Evolutionary conservation across 1,140 invertebrate genomes (phyloP), one percentile per base, ranked within the genome.

Genomic region (Drosophila fuyamai): DNA sequence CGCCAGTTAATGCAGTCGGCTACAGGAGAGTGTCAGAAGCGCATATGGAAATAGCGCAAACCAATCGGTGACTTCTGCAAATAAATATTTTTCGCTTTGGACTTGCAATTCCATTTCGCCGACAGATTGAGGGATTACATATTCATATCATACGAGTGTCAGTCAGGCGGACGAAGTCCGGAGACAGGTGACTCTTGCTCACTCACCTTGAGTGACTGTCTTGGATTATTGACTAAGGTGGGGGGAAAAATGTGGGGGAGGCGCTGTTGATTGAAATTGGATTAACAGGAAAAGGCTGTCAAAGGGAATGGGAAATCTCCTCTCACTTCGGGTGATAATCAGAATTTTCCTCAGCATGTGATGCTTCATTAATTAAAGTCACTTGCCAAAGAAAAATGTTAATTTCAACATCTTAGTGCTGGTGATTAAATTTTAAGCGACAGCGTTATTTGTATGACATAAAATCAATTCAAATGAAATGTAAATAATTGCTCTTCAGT

Each of bases 121-220:
- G 36, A 58, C 53, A 48, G 27, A 71, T 72, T 48, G 60, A 51
- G 16, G 18, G 46, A 79, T 84, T 84, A 66, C 38, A 58, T 78
- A 84, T 84, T 68, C 81, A 85, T 78, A 32, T 8, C 6, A 4
- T 23, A 81, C 50, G 57, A 81, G 76, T 85, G 81, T 77, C 81
- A 84, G 73, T 81, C 81, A 77, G 56, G 6, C 18, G 35, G 53
- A 38, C 29, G n/a, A n/a, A 14, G 32, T 50, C 32, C 23, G 58
- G 53, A 56, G 41, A 44, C 46, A 60, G 47, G 29, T 60, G 51
- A 76, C 47, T 76, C 53, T 32, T 8, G 35, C 46, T 35, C 53
- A 32, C 53, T 62, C 43, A 63, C 32, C 47, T 63, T 57, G 65
- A 55, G 57, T 54, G 74, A 57, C 61, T 62, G 50, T 48, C 76